Evolutionary conservation across 2,888 invertebrate species (phyloP), one percentile per base, ranked within the genome.

Genomic region (Malthinus seriepunctatus): DNA sequence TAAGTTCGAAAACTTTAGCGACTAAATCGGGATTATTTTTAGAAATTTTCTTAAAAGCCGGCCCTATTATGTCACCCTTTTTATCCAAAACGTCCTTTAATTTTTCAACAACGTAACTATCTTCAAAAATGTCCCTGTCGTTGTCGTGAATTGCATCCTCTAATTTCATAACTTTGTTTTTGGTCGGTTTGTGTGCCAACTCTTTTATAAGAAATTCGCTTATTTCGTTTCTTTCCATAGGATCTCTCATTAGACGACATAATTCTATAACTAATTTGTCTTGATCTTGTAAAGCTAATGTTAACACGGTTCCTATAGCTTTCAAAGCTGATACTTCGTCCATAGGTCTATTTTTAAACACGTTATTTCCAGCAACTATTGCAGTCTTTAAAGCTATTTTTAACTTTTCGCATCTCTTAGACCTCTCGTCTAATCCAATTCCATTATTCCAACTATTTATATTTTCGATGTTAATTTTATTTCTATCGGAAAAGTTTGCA

Each of bases 11-110:
- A 6, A 89, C 83, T 46, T 83, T 81, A 6, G 84, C 81, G 1
- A 88, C 74, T 47, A 89, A 76, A 60, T 82, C 83, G 0, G 86
- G 82, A 68, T 88, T 84, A 63, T 82, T 83, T 69, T 77, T 78
- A 0, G 86, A 83, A 60, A 89, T 82, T 63, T 86, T 86, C 73
- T 84, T 84, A 64, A 90, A 88, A 0, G 88, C 87, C 7, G 84
- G 81, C 0, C 84, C 84, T 8, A 83, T 71, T 15, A 88, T 82
- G 62, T 87, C 80, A 65, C 82, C 81, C 68, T 87, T 86, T 63
- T 84, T 83, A 60, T 84, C 85, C 46, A 89, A 78, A 55, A 89
- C 84, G 65, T 85, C 82, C 12, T 84, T 81, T 14, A 89, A 79
- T 70, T 85, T 85, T 56, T 88, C 86, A 49, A 87, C 79, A 0